These are phyloP conservation scores for Tetragonula clypearis DNA, from an alignment of 1,140 invertebrate species.

Conservation along the genomic window DNA sequence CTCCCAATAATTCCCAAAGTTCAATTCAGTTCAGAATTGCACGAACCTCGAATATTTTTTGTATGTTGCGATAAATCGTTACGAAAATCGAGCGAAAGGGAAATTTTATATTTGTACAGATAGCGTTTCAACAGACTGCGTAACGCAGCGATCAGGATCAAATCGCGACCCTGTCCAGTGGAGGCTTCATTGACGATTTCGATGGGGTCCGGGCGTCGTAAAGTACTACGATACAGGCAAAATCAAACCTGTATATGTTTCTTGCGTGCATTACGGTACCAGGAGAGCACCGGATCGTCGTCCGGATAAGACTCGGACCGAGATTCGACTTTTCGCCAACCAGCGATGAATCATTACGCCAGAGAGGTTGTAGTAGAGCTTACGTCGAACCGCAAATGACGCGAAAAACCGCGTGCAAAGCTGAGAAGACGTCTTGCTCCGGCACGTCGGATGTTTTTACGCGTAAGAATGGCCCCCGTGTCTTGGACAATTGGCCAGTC, in stretches of 20 bases:
- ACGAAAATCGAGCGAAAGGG: no score
- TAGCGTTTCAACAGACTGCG: neutral
- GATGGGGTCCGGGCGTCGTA: constrained; percentile 50
- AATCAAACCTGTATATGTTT: constrained; percentile 52
- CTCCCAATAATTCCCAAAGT: no score
- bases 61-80: no score
- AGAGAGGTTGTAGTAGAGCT: neutral
- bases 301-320: constrained; percentile 47
- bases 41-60: no score
- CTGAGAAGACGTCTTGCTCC: constrained; percentile 24
- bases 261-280: constrained; percentile 61
- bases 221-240: constrained; percentile 33
- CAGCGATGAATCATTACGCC: constrained; percentile 41
- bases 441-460: constrained; percentile 30
- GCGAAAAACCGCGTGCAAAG: constrained; percentile 40
- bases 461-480: constrained; percentile 39
- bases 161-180: constrained; percentile 16
- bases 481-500: constrained; percentile 44
- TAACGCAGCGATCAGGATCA: neutral
- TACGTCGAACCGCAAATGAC: constrained; percentile 48
- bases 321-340: constrained; percentile 34
- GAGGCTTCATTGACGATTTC: constrained; percentile 60
- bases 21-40: no score
- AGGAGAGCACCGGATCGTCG: constrained; percentile 45
- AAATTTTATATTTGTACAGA: no score